Evolutionary conservation across 2,888 invertebrate genomes (phyloP).

Genomic region (Chrysolina haemoptera): DNA sequence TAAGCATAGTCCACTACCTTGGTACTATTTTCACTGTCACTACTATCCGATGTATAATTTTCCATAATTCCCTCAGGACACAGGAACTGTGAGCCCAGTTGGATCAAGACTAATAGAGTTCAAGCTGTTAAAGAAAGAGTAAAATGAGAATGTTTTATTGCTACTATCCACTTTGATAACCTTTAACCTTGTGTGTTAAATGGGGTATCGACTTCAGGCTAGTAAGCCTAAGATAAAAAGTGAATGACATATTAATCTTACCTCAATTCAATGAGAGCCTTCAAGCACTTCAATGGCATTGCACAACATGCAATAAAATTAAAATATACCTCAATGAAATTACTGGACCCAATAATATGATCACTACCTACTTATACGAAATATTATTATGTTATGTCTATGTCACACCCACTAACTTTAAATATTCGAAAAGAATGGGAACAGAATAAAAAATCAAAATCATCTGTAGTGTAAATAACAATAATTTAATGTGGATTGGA

Average conservation of each 20-base stretch:
- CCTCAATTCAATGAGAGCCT: background rate
- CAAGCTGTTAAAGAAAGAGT: conserved; percentile 11
- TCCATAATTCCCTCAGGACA: conserved; percentile 73
- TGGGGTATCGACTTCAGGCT: background rate
- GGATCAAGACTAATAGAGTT: background rate
- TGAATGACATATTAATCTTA: background rate
- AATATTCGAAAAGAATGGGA: too few relatives aligned
- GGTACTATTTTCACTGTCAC: conserved; percentile 76
- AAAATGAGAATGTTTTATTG: background rate
- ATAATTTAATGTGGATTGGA: too few relatives aligned
- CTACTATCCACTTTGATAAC: conserved; percentile 17
- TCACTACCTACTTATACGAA: too few relatives aligned
- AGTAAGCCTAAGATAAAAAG: background rate
- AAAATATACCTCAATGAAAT: too few relatives aligned
- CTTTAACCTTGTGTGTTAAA: conserved; percentile 7
- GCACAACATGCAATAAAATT: background rate
- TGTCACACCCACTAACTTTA: too few relatives aligned
- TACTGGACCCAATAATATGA: too few relatives aligned
- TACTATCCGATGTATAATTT: conserved; percentile 88
- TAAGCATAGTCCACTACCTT: conserved; percentile 82
- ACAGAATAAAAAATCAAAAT: too few relatives aligned
- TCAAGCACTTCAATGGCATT: conserved; percentile 12
- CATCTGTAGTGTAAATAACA: too few relatives aligned
- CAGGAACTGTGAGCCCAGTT: conserved; percentile 2
- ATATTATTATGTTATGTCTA: too few relatives aligned